Evolutionary conservation across 2,113 vertebrate species (phyloP), one percentile per base, ranked within the genome.

Genomic region (Hypomesus transpacificus): DNA sequence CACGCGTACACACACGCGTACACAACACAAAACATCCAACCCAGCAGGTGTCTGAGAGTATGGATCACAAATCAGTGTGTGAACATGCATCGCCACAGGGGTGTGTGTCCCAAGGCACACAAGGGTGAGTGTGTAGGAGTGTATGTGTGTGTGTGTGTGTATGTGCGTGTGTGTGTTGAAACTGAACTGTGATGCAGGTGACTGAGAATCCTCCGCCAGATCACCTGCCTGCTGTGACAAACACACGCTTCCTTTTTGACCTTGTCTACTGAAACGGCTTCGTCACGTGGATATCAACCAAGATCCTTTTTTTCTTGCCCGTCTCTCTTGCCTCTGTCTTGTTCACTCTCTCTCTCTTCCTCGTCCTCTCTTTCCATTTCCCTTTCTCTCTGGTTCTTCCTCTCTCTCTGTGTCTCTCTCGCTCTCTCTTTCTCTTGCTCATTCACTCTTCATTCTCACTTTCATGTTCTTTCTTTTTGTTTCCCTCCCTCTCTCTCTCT

Each of bases 301-400:
- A 56, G 52, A 13, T n/a, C 62, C 28, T 9, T 39, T 56, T 11
- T 34, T 57, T 31, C 28, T 28, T 46, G 14, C 14, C 21, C 5
- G 59, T 70, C 46, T 67, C 57, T 34, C n/a, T 50, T 14, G 2
- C 18, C 39, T 60, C 21, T 20, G 11, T 57, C 24, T 21, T 13
- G 16, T 50, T 1, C 39, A 1, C 7, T 34, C 31, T 34, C 31
- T 31, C 28, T 22, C 18, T 21, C 24, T 22, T 2, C 13, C 26
- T 59, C 64, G 71, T 68, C 75, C 70, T 70, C 46, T 53, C 52
- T 22, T 31, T 26, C 46, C 28, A n/a, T 1, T 20, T 1, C 3
- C 22, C 70, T 77, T 71, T 70, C 67, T 21, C 82, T 82, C 75
- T 83, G 80, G 71, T 84, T 86, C 84, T 82, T 56, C 54, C 66